Evolutionary conservation across 2,113 vertebrate genomes (phyloP).

Genomic region (Henicopernis longicauda): DNA sequence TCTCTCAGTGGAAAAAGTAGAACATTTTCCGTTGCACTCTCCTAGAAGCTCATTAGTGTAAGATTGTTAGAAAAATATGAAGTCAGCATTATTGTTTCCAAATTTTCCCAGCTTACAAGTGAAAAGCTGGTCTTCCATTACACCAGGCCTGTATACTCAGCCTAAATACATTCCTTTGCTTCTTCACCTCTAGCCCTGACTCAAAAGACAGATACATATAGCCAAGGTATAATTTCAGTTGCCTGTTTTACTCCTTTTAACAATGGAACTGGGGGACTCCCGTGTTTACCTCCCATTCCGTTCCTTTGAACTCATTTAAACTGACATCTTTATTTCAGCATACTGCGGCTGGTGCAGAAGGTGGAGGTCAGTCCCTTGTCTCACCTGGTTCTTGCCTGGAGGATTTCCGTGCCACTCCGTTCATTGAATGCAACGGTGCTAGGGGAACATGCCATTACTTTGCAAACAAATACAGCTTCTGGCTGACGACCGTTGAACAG

Average conservation of each 20-base stretch:
- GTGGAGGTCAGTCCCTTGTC: constrained; percentile 91
- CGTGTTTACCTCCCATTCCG: not conserved
- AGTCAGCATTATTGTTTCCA: not conserved
- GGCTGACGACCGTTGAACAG: constrained; percentile 85
- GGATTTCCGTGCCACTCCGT: constrained; percentile 91
- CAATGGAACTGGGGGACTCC: not conserved
- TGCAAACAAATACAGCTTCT: constrained; percentile 97
- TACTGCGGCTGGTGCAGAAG: constrained; percentile 87
- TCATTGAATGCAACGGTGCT: constrained; percentile 94
- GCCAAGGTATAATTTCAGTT: not conserved
- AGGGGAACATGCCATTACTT: constrained; percentile 93
- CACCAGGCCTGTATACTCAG: not conserved
- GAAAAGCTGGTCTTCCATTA: not conserved
- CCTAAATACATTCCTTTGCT: not conserved
- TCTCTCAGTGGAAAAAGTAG: not conserved
- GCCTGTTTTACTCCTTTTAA: not conserved
- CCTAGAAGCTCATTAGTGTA: not conserved
- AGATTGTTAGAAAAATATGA: not conserved
- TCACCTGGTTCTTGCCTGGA: constrained; percentile 95
- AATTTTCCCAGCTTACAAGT: not conserved
- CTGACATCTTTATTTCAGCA: constrained; percentile 73
- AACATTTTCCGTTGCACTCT: not conserved
- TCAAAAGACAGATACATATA: not conserved
- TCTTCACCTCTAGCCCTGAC: not conserved
- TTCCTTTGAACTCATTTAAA: not conserved